Evolutionary conservation across 2,888 invertebrate genomes (phyloP), one percentile per base, ranked within the genome.

Genomic region (Hipparchia sbordonii): DNA sequence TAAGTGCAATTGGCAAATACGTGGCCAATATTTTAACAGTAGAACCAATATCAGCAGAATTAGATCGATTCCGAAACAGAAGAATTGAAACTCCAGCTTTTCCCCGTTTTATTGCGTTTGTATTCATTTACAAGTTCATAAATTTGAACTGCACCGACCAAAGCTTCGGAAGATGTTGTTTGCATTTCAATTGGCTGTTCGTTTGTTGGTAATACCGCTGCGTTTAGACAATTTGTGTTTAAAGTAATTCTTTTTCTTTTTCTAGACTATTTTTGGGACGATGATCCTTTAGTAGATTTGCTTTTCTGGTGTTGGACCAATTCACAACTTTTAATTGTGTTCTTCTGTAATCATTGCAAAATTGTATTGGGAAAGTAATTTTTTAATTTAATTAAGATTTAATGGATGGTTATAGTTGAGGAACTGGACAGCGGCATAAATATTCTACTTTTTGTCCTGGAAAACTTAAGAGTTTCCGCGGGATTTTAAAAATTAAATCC

Each of bases 41-140:
- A 62, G 2, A 48, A 62, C 9, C 66, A 66, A 52, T 54, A 66
- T 39, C 45, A 45, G 61, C 45, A 12, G 33, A 33, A 63, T 48
- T 63, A 48, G 63, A 54, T 45, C 54, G 12, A 57, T 67, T 67
- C 52, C 57, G 2, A 46, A 57, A 48, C 13, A 48, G 9, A 46
- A 23, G 48, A 57, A 67, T 67, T 80, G 78, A 81, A 62, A 67
- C 52, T 54, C 77, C 80, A 80, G 85, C 84, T 74, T 76, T 75
- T 73, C 84, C 82, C 80, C 82, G 86, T 89, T 90, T 90, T 87
- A 92, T 90, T 89, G 89, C 89, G 89, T 89, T 90, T 89, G 87
- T 91, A 90, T 62, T 48, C 92, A 90, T 91, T 91, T 91, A 90
- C 89, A 85, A 88, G 84, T 89, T 89, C 90, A 90, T 88, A 23